Evolutionary conservation across 2,113 vertebrate species (phyloP), one percentile per base, ranked within the genome.

Genomic region (Ahaetulla prasina): DNA sequence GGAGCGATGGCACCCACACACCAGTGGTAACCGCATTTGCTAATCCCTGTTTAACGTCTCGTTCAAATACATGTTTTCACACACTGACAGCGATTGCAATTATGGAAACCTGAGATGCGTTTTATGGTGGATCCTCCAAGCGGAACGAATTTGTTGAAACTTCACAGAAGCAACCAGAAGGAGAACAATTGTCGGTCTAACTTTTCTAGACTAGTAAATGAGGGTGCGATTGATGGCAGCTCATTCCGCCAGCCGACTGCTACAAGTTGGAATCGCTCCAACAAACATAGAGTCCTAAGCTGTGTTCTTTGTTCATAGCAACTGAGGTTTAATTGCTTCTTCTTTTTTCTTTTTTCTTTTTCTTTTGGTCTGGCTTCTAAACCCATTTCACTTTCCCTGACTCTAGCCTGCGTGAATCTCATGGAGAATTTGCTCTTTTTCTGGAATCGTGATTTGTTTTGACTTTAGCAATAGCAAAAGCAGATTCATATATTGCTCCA

Each of bases 11-110:
- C 39, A 87, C n/a, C 49, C 63, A 14, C 0, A 90, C 20, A 93
- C 63, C 90, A 43, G n/a, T 91, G 90, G 92, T 85, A 39, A 18
- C 39, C 87, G 2, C 68, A 10, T 50, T 45, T 85, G 50, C 39
- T 20, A 87, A 91, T 87, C 35, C 27, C 9, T 50, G 20, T 3
- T 11, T 35, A 23, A 89, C 9, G 7, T 30, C 14, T 30, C 22
- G 12, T 8, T 63, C 55, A 57, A 85, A 87, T 89, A 88, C 20
- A 50, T 60, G 23, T 52, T 87, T 18, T 57, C 4, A 45, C 4
- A 45, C 39, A 89, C 52, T 39, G 11, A 30, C 0, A 0, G 5
- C 0, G 52, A 39, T 89, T 45, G 90, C 47, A 2, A 16, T 55
- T 50, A 85, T 50, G 0, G 2, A 7, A 53, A 30, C 93, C 0